Evolutionary conservation across 2,888 invertebrate genomes (phyloP).

Genomic region (Eupsilia transversa): DNA sequence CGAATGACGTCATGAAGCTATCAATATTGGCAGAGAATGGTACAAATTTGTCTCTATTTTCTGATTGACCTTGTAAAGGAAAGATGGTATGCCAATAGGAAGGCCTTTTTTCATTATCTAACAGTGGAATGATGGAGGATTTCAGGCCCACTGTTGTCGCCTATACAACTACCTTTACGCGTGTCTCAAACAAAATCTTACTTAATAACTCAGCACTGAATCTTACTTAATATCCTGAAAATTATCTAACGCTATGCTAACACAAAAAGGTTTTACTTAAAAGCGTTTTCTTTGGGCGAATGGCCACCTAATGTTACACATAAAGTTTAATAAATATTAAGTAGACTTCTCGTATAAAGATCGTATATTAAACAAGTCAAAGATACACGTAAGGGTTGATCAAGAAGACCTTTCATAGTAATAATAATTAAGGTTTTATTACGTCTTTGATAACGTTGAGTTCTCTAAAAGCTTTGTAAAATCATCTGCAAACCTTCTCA

Average conservation of each 20-base stretch:
- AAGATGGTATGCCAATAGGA: neutral
- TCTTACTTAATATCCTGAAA: constrained; percentile 14
- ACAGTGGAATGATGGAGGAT: neutral
- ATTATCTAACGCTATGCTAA: too few species aligned
- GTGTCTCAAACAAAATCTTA: neutral
- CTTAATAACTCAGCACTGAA: neutral
- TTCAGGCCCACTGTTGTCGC: neutral
- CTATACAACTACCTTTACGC: too few species aligned
- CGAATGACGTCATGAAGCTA: neutral
- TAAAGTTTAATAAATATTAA: constrained; percentile 38
- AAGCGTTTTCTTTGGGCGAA: constrained; percentile 23
- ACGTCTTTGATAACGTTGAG: constrained; percentile 14
- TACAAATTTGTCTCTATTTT: neutral
- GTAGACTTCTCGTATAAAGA: neutral
- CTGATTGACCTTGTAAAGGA: neutral
- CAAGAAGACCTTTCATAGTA: constrained; percentile 23
- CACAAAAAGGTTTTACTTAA: neutral
- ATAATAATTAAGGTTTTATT: constrained; percentile 31
- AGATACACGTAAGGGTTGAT: constrained; percentile 11
- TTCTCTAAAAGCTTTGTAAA: constrained; percentile 17
- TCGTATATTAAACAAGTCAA: constrained; percentile 12
- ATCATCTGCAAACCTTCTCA: constrained; percentile 28
- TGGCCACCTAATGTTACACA: constrained; percentile 15
- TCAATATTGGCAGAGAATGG: neutral
- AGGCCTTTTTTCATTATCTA: neutral